These are phyloP conservation scores for Cassiopea andromeda DNA, from an alignment of 30 jellyfish, hydroid and myxozoan species.

Conservation along the genomic window DNA sequence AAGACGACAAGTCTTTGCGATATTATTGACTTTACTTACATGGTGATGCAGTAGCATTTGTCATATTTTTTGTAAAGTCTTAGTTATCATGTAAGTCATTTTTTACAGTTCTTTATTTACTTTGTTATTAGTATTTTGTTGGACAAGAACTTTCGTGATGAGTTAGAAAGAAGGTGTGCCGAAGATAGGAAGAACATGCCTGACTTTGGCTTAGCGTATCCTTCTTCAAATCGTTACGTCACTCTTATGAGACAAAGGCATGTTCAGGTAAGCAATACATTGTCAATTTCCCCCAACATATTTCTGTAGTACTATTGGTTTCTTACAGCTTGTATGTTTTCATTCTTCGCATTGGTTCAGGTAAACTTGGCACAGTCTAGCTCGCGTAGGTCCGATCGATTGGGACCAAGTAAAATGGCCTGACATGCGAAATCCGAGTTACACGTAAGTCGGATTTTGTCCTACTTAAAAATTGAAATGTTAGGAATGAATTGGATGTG, in stretches of 20 bases:
- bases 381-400: too few relatives aligned
- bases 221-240: slow-evolving; percentile 89
- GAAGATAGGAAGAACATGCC: slow-evolving; percentile 93
- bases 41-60: too few relatives aligned
- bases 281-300: background rate
- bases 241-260: slow-evolving; percentile 90
- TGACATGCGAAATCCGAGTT: too few relatives aligned
- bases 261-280: slow-evolving; percentile 76
- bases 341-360: background rate
- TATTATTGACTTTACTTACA: too few relatives aligned
- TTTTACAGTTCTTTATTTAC: background rate
- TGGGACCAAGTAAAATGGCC: too few relatives aligned
- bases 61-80: too few relatives aligned
- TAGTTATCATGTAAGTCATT: too few relatives aligned
- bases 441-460: too few relatives aligned
- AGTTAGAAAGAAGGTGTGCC: slow-evolving; percentile 81
- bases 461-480: too few relatives aligned
- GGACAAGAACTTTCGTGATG: slow-evolving; percentile 92
- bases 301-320: background rate
- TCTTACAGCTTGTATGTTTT: background rate
- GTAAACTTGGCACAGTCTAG: too few relatives aligned
- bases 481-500: too few relatives aligned
- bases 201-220: slow-evolving; percentile 87
- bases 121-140: slow-evolving; percentile 69
- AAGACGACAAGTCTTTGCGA: too few relatives aligned